Evolutionary conservation across 2,113 vertebrate genomes (phyloP), one percentile per base, ranked within the genome.

Genomic region (Cyanoramphus novaezelandiae): DNA sequence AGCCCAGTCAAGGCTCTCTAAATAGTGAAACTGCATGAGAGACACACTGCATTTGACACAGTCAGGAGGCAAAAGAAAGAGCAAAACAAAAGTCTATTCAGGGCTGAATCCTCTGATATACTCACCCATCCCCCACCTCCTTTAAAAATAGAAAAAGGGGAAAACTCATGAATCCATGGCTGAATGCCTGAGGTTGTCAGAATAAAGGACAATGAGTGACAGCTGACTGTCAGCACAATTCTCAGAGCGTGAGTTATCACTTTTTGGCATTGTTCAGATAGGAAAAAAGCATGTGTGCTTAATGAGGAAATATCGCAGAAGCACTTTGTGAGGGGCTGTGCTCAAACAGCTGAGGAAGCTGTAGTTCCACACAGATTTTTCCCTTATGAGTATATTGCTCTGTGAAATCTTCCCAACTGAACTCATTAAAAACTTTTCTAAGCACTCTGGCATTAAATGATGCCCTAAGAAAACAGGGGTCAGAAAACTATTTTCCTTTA

Each of bases 31-130:
- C 98, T 98, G 97, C 97, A 97, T 97, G 97, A 98, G 98, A 98
- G 98, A 98, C 98, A 98, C 98, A 98, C 93, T 98, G 98, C 98
- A 98, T 98, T 98, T 98, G 98, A 99, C 99, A 99, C 98, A 99
- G 98, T 99, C 98, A 98, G 98, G 98, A 98, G 96, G 98, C 97
- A 98, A 98, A 99, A 98, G 98, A 99, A 99, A 98, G 98, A 98
- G 98, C 96, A 98, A 98, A 98, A 99, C 99, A 99, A 99, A 99
- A 98, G 99, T 99, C 99, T 98, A 99, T 99, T 99, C 99, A 99
- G 94, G 95, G 95, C 97, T 91, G 97, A 98, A 97, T 97, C 97
- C 97, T 98, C 98, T 98, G 98, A 99, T 98, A 98, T 97, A 98
- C 95, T 96, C 92, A 65, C 97, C 98, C 98, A 98, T 96, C 98